These are phyloP conservation scores for Malurus melanocephalus DNA, from an alignment of 2,113 vertebrate genomes.

Conservation along the genomic window DNA sequence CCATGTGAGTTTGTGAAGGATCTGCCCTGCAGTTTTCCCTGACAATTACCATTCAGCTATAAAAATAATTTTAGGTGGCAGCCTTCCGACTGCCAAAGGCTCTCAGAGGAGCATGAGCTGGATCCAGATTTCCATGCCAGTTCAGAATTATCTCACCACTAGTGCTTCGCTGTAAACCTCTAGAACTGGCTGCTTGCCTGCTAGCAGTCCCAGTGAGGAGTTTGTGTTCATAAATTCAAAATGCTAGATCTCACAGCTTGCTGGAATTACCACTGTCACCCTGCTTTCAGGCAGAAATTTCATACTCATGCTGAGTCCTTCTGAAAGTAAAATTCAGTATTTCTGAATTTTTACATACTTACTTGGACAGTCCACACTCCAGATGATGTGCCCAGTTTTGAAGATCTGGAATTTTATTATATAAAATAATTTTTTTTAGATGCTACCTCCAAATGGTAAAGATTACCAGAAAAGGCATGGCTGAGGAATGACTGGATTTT, in stretches of 20 bases:
- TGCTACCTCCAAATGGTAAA: neutral
- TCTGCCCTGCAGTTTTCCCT: neutral
- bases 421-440: neutral
- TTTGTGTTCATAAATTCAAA: neutral
- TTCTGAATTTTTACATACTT: neutral
- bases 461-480: neutral
- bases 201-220: neutral
- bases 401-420: no score
- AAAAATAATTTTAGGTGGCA: neutral
- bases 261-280: neutral
- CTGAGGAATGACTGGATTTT: neutral
- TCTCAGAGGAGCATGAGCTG: neutral
- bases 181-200: neutral
- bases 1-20: neutral
- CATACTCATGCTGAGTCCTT: neutral
- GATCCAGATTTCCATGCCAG: neutral
- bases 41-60: neutral
- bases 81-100: neutral
- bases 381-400: rapidly evolving
- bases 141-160: neutral
- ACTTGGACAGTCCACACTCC: neutral
- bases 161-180: neutral
- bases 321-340: neutral
- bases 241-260: neutral
- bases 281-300: neutral